A percentile compares a stretch with the other conserved stretches of the same genome.
These are phyloP conservation scores for Tetramorium bicarinatum DNA, from an alignment of 2,888 invertebrate genomes.

Conservation along the genomic window DNA sequence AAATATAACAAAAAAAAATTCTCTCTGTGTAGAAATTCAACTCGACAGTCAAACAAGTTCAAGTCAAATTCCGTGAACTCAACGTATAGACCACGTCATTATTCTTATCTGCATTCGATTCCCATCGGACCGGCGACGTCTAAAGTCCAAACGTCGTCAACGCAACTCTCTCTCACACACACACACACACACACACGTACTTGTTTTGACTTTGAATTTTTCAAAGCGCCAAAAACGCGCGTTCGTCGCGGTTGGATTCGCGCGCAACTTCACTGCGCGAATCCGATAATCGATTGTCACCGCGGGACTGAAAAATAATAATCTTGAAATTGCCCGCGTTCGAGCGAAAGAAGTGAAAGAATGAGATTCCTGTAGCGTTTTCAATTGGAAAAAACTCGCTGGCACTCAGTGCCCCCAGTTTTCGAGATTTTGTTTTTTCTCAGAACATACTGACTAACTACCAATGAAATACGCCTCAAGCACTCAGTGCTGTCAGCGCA, in stretches of 20 bases:
- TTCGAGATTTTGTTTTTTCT: no score
- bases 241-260: no score
- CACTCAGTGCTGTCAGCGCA: no score
- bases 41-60: neutral
- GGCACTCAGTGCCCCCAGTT: no score
- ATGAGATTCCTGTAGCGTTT: no score
- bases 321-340: neutral
- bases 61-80: neutral
- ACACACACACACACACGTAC: no score
- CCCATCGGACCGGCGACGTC: neutral
- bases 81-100: neutral
- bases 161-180: neutral
- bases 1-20: no score
- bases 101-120: constrained; percentile 33
- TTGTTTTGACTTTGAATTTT: constrained; percentile 8
- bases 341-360: no score
- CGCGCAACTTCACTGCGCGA: no score
- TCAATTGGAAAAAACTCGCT: no score
- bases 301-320: neutral
- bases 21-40: neutral
- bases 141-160: constrained; percentile 7
- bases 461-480: no score
- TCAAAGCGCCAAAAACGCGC: neutral
- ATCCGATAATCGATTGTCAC: neutral
- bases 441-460: no score